phyloP scores from a whole-genome alignment of 2,113 vertebrate genomes.

The Sitta europaea region DNA sequence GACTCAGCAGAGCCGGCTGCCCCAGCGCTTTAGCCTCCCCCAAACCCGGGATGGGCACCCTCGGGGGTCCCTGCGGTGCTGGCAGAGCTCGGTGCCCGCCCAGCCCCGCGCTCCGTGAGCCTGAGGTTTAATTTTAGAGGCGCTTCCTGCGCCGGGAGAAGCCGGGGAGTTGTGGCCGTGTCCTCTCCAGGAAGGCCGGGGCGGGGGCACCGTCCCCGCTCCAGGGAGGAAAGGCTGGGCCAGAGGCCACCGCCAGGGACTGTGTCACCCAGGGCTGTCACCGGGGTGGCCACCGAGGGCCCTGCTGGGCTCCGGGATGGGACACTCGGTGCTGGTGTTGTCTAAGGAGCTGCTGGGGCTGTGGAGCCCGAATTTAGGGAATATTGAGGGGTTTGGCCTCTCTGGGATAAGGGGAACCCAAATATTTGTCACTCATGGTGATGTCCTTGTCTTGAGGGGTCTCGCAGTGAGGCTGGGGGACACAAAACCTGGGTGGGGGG shows the following conservation, averaged over 20 bases:
- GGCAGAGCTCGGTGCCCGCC: background rate
- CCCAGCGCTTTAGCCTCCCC: background rate
- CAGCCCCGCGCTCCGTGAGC: background rate
- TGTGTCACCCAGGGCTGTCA: fast-evolving
- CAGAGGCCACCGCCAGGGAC: background rate
- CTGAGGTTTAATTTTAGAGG: background rate
- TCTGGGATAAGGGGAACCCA: background rate
- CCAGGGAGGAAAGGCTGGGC: background rate
- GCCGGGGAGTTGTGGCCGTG: fast-evolving
- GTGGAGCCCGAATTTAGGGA: background rate
- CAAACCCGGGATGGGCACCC: fast-evolving
- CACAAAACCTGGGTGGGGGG: fast-evolving
- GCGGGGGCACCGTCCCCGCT: fast-evolving
- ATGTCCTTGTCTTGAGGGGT: background rate
- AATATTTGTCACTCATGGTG: fast-evolving
- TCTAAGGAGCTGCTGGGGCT: fast-evolving
- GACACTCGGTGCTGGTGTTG: fast-evolving
- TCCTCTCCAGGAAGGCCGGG: background rate
- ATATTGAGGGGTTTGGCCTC: fast-evolving
- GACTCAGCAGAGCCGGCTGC: conserved; percentile 22
- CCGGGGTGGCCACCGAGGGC: fast-evolving
- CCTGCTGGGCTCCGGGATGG: fast-evolving
- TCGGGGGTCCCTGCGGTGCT: background rate
- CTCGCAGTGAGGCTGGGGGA: background rate
- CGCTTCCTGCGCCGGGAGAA: background rate